phyloP scores from a whole-genome alignment of 2,113 vertebrate genomes.

The Turdus rufiventris region DNA sequence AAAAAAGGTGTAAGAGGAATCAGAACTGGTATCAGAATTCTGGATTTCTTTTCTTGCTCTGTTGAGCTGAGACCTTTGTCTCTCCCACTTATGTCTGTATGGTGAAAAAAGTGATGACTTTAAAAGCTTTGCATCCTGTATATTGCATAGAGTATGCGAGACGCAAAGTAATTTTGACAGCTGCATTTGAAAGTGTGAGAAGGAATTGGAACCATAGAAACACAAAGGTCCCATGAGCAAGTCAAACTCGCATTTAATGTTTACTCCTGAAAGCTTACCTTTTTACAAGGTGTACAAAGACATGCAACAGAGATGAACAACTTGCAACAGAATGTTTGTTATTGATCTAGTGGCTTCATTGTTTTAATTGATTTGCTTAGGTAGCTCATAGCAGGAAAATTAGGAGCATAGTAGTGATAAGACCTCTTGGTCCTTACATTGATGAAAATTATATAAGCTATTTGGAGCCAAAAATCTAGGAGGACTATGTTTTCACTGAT shows the following conservation, averaged over 20 bases:
- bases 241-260: neutral
- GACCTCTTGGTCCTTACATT: neutral
- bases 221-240: neutral
- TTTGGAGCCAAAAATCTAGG: neutral
- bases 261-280: neutral
- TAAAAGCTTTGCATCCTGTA: constrained; percentile 20
- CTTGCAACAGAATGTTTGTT: neutral
- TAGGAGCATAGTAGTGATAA: neutral
- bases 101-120: neutral
- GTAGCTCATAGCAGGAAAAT: neutral
- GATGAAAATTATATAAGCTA: neutral
- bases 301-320: neutral
- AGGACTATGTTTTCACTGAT: neutral
- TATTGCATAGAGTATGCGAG: neutral
- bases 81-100: neutral
- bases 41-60: neutral
- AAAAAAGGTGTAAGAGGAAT: neutral
- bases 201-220: neutral
- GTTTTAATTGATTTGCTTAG: neutral
- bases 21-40: neutral
- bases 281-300: neutral
- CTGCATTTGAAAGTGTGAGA: neutral
- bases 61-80: neutral
- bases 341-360: neutral
- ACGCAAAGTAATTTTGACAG: constrained; percentile 10